phyloP scores from a whole-genome alignment of 2,888 invertebrate species.

The Ophraella communa region DNA sequence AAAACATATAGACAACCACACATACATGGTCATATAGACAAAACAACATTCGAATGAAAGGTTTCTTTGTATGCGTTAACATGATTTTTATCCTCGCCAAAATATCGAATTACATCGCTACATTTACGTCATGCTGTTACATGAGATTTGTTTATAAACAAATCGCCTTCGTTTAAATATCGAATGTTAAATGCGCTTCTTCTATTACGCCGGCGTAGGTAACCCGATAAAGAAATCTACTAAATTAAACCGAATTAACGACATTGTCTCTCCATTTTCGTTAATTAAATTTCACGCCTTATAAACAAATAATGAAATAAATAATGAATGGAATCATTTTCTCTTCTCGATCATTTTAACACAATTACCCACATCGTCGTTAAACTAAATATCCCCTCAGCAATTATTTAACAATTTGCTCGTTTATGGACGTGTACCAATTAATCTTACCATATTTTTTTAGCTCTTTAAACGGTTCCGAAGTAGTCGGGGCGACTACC shows the following conservation, averaged over 20 bases:
- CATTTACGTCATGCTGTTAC: too few species aligned
- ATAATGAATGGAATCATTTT: slow-evolving; percentile 11
- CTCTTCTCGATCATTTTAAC: slow-evolving; percentile 15
- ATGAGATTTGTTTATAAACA: too few species aligned
- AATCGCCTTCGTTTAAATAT: too few species aligned
- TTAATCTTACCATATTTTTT: slow-evolving; percentile 18
- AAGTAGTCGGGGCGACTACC: neutral
- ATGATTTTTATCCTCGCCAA: too few species aligned
- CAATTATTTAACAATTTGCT: slow-evolving; percentile 25
- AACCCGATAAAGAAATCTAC: neutral
- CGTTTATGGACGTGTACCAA: slow-evolving; percentile 16
- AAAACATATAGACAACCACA: too few species aligned
- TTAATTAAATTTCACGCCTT: slow-evolving; percentile 19
- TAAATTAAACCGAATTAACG: neutral
- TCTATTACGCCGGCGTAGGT: neutral
- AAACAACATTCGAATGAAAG: too few species aligned
- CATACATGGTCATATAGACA: too few species aligned
- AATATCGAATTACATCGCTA: too few species aligned
- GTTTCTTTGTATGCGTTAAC: too few species aligned
- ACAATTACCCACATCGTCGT: slow-evolving; percentile 26
- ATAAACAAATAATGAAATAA: neutral
- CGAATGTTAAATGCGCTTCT: too few species aligned
- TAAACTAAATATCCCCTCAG: slow-evolving; percentile 19
- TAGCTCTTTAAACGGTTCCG: too few species aligned
- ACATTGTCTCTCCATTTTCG: slow-evolving; percentile 3